Evolutionary conservation across 1,140 invertebrate species (phyloP), one percentile per base, ranked within the genome.

Genomic region (Babylonia areolata): DNA sequence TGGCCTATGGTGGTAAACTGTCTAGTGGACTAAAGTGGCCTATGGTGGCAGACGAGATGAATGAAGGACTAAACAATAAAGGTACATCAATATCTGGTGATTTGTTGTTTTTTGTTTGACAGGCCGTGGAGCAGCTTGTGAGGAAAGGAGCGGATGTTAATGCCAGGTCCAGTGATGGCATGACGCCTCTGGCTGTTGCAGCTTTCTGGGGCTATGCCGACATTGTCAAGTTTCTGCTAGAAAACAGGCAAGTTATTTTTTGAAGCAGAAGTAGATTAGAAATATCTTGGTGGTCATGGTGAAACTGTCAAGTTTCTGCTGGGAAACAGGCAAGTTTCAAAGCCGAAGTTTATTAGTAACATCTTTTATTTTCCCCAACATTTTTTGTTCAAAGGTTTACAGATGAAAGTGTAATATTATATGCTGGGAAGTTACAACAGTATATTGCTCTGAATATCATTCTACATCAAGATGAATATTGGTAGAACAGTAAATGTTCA

Each of bases 171-270:
- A 69, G 33, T 58, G 92, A 93, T 90, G 93, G 93, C 0, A 94
- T 93, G 92, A 92, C 91, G 20, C 91, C 93, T 33, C 86, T 94
- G 39, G 90, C 90, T 33, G 86, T 94, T 37, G 92, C 93, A 39
- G 88, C 93, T 37, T 94, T 94, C 85, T 94, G 93, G 93, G 93
- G 93, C 37, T 94, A 94, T 90, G 90, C 92, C 71, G 90, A 92
- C 78, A 91, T 93, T 58, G 92, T 90, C 28, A 85, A 92, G 85
- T 58, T 87, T 17, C 85, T 94, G 33, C 81, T 94, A 20, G 81
- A 91, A 84, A 81, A 90, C 85, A 88, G 92, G 92, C 92, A 86
- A 46, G 77, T 78, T 28, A 33, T n/a, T n/a, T n/a, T n/a, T n/a
- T n/a, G n/a, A n/a, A n/a, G n/a, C n/a, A n/a, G n/a, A n/a, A n/a